Evolutionary conservation across 37 sponge, comb jelly and placozoan genomes (phyloP).

Genomic region (Aphrocallistes beatrix): DNA sequence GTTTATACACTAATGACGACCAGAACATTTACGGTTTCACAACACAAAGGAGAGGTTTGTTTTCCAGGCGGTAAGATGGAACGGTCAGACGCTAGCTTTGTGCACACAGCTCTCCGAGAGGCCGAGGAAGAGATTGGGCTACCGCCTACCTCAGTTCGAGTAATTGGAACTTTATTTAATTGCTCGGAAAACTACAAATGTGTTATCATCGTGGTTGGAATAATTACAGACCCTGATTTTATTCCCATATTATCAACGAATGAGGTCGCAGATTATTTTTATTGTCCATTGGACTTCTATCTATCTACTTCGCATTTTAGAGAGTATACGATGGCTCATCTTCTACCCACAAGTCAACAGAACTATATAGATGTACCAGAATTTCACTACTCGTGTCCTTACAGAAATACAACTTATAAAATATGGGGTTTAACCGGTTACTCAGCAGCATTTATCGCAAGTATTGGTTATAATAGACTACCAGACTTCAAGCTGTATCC

Average conservation of each 20-base stretch:
- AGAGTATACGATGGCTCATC: too few relatives aligned
- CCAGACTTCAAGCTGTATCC: background rate
- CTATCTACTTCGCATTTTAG: too few relatives aligned
- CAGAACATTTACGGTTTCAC: background rate
- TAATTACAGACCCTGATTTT: background rate
- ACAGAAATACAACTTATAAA: background rate
- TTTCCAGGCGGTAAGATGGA: background rate
- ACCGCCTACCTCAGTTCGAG: background rate
- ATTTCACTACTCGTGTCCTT: background rate
- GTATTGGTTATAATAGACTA: background rate
- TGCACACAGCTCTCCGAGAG: background rate
- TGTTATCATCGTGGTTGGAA: background rate
- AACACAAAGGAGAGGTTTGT: background rate
- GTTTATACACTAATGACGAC: background rate
- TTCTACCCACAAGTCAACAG: too few relatives aligned
- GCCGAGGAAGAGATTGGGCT: slow-evolving; percentile 8
- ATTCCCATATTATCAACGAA: background rate
- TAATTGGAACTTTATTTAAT: background rate
- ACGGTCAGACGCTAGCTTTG: background rate
- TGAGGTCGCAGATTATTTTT: background rate
- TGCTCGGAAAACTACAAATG: background rate
- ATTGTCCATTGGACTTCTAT: background rate
- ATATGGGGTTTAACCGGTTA: background rate
- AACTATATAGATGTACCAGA: too few relatives aligned
- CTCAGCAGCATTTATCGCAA: background rate